Evolutionary conservation across 2,113 vertebrate species (phyloP).

Genomic region (Pachycephala philippinensis): DNA sequence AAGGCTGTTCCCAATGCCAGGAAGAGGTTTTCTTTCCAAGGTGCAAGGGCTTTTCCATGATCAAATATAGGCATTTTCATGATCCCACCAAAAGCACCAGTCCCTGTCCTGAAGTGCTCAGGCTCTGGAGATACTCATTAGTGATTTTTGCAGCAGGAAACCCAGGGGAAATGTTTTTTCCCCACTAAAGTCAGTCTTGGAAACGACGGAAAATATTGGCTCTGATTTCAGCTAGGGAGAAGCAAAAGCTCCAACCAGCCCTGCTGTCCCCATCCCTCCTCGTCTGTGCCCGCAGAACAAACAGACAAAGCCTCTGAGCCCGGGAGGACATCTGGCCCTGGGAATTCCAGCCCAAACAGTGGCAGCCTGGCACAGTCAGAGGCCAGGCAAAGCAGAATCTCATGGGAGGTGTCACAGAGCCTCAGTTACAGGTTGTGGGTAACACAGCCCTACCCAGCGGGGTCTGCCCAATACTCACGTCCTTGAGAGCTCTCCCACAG

Average conservation of each 20-base stretch:
- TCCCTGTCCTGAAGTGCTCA: neutral
- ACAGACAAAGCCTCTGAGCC: neutral
- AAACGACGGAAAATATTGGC: accelerated
- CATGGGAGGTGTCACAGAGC: neutral
- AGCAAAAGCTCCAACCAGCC: neutral
- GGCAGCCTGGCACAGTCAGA: neutral
- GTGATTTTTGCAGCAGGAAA: neutral
- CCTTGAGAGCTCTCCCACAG: neutral
- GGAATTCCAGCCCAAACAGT: neutral
- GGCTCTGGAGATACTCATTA: neutral
- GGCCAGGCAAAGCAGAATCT: neutral
- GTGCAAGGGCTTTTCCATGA: neutral
- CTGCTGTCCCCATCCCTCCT: neutral
- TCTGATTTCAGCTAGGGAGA: neutral
- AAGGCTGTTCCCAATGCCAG: neutral
- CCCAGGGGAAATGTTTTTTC: neutral
- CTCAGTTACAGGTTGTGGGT: neutral
- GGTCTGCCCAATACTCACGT: accelerated
- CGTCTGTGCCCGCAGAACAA: neutral
- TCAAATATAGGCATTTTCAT: neutral
- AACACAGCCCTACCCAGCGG: accelerated
- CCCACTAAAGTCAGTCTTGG: neutral
- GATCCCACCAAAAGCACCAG: neutral
- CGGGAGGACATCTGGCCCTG: neutral
- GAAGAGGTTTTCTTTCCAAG: accelerated